A percentile compares a stretch with the other conserved stretches of the same genome.
Conservation (phyloP, 2,888 invertebrate species). For the Microctonus hyperodae region DNA sequence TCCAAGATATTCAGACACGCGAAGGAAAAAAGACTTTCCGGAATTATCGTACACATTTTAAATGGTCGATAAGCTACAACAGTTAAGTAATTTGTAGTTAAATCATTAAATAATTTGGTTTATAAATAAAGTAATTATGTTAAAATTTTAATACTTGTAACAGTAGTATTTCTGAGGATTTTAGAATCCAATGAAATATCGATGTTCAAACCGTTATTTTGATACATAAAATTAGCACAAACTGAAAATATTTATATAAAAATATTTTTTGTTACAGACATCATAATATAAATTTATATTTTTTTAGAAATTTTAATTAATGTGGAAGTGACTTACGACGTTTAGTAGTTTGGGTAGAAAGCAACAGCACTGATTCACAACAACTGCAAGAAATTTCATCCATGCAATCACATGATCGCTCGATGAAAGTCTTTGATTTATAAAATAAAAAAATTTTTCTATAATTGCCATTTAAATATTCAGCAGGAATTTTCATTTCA, state of each 20-base stretch:
- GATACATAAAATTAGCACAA: constrained; percentile 53
- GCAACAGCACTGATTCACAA: constrained; percentile 51
- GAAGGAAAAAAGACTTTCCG: constrained; percentile 51
- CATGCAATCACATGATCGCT: constrained; percentile 46
- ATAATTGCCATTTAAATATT: not conserved
- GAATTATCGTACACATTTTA: constrained; percentile 49
- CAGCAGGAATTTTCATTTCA: not conserved
- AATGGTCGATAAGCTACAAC: constrained; percentile 48
- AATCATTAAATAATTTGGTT: not conserved
- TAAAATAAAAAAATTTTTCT: constrained; percentile 40
- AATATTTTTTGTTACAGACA: not conserved
- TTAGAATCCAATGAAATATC: constrained; percentile 46
- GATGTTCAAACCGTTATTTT: constrained; percentile 47
- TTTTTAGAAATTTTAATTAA: no score
- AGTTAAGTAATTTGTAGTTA: not conserved
- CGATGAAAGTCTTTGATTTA: constrained; percentile 41
- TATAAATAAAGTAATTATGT: not conserved
- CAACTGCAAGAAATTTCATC: constrained; percentile 47
- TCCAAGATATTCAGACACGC: constrained; percentile 51
- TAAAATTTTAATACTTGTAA: constrained; percentile 48
- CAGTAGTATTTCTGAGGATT: constrained; percentile 41
- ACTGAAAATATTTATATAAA: constrained; percentile 40
- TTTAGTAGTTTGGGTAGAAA: constrained; percentile 42
- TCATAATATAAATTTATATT: not conserved
- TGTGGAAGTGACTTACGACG: constrained; percentile 49